Evolutionary conservation across 92 coral and sea anemone species (phyloP), one percentile per base, ranked within the genome.

Genomic region (Actinostola sp.): DNA sequence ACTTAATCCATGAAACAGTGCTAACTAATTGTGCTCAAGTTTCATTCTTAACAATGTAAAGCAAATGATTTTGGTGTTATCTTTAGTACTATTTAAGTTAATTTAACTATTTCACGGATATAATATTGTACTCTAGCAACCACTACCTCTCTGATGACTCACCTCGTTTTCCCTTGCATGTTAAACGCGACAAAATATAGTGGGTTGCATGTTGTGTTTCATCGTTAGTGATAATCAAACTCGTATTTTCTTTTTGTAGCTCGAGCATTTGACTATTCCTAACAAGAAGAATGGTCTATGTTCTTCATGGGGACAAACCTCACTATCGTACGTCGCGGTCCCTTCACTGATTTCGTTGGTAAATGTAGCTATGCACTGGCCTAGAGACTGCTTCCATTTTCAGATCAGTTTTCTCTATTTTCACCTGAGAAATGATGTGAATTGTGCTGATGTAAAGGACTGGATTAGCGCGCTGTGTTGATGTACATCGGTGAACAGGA

Each of bases 291-390:
- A 60, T 38, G 62, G 69, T 14, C 66, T 38, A 39, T 84, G 89
- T 30, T 66, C 54, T 3, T 68, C 89, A 0, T 84, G 89, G 89
- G 89, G 89, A 4, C 84, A 84, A 46, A 70, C n/a, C 59, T 1
- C 89, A 84, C 63, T 84, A 77, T 33, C 84, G 89, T 26, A 84
- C 89, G 41, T 77, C 78, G 78, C 32, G 89, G 89, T 61, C 61
- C 23, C 14, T 84, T 77, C 38, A 38, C 78, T 27, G 84, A 84
- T 53, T 84, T 84, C 56, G 35, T 63, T n/a, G 89, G 89, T 59
- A 79, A 72, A 49, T 84, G 89, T 42, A 78, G 79, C 41, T 84
- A 84, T 27, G 82, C 89, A 4, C 67, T 84, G 63, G 80, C 76
- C n/a, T 16, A 76, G 78, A 65, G 89, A 84, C 66, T 84, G 89